phyloP scores from a whole-genome alignment of 2,888 invertebrate species.

The Drosophila mimetica region DNA sequence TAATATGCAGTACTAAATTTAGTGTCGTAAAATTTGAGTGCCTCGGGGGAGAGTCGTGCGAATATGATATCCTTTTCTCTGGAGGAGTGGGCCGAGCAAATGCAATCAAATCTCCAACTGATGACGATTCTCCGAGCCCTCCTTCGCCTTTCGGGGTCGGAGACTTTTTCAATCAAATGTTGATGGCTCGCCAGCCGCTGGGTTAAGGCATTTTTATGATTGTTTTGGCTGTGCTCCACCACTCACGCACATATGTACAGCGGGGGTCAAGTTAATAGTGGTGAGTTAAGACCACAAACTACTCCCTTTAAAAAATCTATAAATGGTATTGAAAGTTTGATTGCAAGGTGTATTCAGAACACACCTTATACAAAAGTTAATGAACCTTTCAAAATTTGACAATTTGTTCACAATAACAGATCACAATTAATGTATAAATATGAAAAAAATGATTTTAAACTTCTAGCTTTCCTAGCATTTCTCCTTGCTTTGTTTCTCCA shows the following conservation, averaged over 20 bases:
- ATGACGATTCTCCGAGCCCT: conserved; percentile 40
- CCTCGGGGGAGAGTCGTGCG: conserved; percentile 9
- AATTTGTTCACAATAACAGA: no score
- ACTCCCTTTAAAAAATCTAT: no score
- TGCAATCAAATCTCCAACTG: conserved; percentile 73
- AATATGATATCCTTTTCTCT: conserved; percentile 29
- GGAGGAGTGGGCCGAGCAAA: conserved; percentile 36
- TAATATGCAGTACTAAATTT: conserved; percentile 67
- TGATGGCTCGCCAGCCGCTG: conserved; percentile 52
- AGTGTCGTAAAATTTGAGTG: conserved; percentile 69
- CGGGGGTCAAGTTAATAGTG: neutral
- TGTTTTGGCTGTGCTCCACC: conserved; percentile 33
- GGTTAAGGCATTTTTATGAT: conserved; percentile 53
- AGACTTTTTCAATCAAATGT: conserved; percentile 74
- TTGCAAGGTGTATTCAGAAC: no score
- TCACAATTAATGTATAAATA: no score
- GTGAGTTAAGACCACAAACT: no score
- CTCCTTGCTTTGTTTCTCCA: no score
- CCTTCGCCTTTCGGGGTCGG: conserved; percentile 33
- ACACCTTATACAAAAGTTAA: no score
- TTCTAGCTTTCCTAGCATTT: no score
- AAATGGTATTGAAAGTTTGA: no score
- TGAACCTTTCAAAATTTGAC: no score
- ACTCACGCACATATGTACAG: conserved; percentile 19
- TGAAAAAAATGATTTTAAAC: no score